Evolutionary conservation across 1,140 invertebrate species (phyloP).

Genomic region (Whitmania pigra): DNA sequence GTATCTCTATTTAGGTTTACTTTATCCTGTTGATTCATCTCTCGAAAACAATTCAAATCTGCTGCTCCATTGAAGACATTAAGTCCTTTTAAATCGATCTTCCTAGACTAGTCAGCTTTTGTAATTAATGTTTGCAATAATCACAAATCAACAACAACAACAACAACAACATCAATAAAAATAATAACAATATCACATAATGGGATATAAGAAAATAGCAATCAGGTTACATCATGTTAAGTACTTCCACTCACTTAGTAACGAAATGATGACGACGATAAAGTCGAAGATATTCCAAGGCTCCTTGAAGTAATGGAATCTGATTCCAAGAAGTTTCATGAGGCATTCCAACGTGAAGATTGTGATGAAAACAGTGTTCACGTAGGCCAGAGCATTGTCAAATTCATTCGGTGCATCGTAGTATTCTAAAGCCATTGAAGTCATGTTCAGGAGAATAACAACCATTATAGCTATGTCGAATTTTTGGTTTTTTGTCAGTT

Average conservation of each 20-base stretch:
- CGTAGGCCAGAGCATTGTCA: slow-evolving; percentile 64
- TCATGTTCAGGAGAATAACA: slow-evolving; percentile 95
- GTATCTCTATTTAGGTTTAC: no score
- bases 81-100: not conserved
- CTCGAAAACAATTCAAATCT: no score
- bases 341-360: slow-evolving; percentile 95
- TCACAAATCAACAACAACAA: not conserved
- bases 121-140: not conserved
- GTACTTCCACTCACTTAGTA: slow-evolving; percentile 44
- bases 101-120: not conserved
- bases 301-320: slow-evolving; percentile 95
- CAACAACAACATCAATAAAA: not conserved
- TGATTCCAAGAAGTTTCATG: slow-evolving; percentile 88
- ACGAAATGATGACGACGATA: slow-evolving; percentile 94
- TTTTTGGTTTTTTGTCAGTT: slow-evolving; percentile 92
- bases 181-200: no score
- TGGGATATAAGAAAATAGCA: no score
- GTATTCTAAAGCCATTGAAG: slow-evolving; percentile 94
- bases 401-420: slow-evolving; percentile 74
- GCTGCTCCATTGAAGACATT: no score
- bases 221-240: no score
- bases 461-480: slow-evolving; percentile 99
- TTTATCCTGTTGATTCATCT: no score
- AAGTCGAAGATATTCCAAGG: slow-evolving; percentile 99
- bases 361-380: slow-evolving; percentile 94